Evolutionary conservation across 2,113 vertebrate species (phyloP).

Genomic region (Quiscalus mexicanus): DNA sequence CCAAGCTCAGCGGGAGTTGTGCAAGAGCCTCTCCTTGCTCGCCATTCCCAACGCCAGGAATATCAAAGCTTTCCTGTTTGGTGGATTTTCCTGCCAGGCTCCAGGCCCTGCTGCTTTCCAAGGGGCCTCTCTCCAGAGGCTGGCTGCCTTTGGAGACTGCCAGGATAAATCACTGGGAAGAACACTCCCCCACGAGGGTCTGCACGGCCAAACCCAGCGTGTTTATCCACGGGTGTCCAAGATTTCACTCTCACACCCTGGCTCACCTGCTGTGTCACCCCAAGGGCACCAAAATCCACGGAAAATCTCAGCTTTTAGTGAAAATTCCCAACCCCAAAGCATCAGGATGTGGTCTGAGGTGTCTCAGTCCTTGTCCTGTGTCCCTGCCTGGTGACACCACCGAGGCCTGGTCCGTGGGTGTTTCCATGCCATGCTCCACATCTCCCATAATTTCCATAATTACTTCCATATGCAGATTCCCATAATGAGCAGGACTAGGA

Average conservation of each 20-base stretch:
- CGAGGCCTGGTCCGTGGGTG: accelerated
- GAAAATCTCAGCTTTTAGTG: accelerated
- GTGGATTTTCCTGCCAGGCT: neutral
- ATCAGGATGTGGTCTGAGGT: neutral
- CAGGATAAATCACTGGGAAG: neutral
- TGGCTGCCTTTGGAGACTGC: neutral
- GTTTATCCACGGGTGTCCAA: neutral
- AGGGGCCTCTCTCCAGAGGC: neutral
- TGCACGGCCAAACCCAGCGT: accelerated
- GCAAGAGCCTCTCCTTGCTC: neutral
- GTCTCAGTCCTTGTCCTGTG: accelerated
- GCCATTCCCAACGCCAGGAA: neutral
- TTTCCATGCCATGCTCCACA: neutral
- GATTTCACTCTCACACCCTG: neutral
- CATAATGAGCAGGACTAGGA: neutral
- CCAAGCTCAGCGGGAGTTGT: neutral
- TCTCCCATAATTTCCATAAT: neutral
- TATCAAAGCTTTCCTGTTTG: slow-evolving; percentile 28
- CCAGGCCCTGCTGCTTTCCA: neutral
- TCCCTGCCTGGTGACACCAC: neutral
- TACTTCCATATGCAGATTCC: neutral
- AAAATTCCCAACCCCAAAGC: neutral
- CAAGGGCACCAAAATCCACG: accelerated
- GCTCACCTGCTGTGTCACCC: neutral
- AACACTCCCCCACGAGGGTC: neutral